Conservation (phyloP, 2,797 vertebrate species). For the Myoxocephalus aenaeus region DNA sequence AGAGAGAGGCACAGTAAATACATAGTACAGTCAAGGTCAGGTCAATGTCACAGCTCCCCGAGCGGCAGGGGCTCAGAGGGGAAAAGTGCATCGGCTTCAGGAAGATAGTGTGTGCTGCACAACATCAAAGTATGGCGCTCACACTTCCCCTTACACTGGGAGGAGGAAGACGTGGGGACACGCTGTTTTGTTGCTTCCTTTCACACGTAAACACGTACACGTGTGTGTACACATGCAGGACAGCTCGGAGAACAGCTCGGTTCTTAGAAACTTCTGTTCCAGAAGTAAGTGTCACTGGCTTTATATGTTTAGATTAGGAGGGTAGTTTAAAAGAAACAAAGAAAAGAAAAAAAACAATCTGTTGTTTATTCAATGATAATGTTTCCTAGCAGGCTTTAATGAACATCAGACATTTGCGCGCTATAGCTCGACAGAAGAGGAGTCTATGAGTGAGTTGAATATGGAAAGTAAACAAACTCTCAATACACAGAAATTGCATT, state of each 20-base stretch:
- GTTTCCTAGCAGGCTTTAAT: neutral
- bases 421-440: neutral
- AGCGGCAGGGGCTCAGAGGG: conserved; percentile 1
- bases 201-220: conserved; percentile 32
- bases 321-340: neutral
- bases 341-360: neutral
- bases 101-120: conserved; percentile 44
- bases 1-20: conserved; percentile 28
- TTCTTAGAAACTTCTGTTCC: neutral
- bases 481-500: neutral
- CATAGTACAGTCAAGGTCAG: conserved; percentile 60
- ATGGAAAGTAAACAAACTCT: neutral
- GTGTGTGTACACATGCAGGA: neutral
- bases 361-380: neutral
- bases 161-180: conserved; percentile 25
- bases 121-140: conserved; percentile 33
- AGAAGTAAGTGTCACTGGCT: neutral
- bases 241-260: neutral
- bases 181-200: conserved; percentile 57
- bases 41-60: conserved; percentile 51
- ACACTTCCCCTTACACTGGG: conserved; percentile 48
- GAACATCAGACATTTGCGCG: neutral
- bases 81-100: conserved; percentile 43
- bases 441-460: neutral
- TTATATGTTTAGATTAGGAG: neutral